phyloP scores from a whole-genome alignment of 1,140 invertebrate genomes.

The Holcopasites calliopsidis region DNA sequence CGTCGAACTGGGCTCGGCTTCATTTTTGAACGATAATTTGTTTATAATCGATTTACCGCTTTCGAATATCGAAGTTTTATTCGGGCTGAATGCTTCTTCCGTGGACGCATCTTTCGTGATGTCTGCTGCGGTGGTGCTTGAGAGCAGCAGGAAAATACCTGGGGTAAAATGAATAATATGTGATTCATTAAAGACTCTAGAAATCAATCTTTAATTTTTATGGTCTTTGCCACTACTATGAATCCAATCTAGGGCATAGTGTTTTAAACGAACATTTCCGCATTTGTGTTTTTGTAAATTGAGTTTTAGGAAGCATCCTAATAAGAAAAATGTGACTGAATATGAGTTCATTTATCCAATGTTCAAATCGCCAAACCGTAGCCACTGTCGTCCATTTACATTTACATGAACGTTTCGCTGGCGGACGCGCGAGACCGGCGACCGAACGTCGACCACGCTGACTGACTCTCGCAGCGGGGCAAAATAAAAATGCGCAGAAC shows the following conservation, averaged over 20 bases:
- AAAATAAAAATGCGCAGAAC: slow-evolving; percentile 24
- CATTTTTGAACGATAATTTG: neutral
- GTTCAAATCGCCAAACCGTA: neutral
- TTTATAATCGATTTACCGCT: slow-evolving; percentile 10
- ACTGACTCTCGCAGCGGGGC: slow-evolving; percentile 10
- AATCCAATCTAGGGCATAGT: too few species aligned
- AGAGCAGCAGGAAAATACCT: slow-evolving; percentile 65
- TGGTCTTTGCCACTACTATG: too few species aligned
- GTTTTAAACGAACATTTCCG: too few species aligned
- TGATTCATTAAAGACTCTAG: too few species aligned
- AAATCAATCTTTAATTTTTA: too few species aligned
- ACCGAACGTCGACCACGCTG: neutral
- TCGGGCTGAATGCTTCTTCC: neutral
- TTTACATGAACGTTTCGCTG: too few species aligned
- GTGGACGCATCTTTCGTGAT: slow-evolving; percentile 37
- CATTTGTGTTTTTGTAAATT: too few species aligned
- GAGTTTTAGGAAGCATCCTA: too few species aligned
- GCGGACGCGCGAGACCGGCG: neutral
- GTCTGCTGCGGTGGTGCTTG: slow-evolving; percentile 41
- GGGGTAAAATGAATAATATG: slow-evolving; percentile 7
- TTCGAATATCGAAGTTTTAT: neutral
- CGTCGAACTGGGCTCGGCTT: neutral
- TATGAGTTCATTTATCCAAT: too few species aligned
- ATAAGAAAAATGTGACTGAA: too few species aligned
- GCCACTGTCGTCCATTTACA: too few species aligned